Percentiles rank a stretch among this genome's conserved stretches.
Evolutionary conservation across 2,888 invertebrate species (phyloP).

Genomic region (Drosophila conformis): DNA sequence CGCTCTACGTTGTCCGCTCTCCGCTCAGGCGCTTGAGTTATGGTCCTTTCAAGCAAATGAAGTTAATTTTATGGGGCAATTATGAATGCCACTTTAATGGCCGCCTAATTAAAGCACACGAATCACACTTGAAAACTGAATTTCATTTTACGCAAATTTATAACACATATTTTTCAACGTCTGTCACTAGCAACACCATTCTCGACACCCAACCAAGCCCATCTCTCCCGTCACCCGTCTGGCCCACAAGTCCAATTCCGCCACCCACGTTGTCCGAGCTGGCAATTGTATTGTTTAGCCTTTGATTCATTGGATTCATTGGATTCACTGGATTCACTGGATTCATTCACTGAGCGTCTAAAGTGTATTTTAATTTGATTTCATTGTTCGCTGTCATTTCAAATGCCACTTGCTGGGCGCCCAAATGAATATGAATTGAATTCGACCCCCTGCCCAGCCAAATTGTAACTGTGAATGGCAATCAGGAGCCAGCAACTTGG

Average conservation of each 20-base stretch:
- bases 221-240: not conserved
- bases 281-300: conserved; percentile 72
- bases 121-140: conserved; percentile 54
- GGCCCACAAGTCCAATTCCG: not conserved
- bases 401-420: conserved; percentile 55
- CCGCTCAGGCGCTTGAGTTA: conserved; percentile 4
- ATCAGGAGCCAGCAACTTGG: conserved; percentile 6
- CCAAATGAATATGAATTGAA: conserved; percentile 78
- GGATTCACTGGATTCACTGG: conserved; percentile 49
- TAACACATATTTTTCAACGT: conserved; percentile 32
- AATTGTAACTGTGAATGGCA: conserved; percentile 1
- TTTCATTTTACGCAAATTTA: conserved; percentile 51
- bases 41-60: conserved; percentile 38
- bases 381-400: conserved; percentile 74
- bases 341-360: conserved; percentile 61
- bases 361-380: conserved; percentile 81
- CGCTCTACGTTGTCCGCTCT: not conserved
- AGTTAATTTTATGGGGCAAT: conserved; percentile 65
- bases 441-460: conserved; percentile 4
- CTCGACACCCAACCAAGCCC: not conserved
- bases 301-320: conserved; percentile 64
- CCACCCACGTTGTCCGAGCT: conserved; percentile 32
- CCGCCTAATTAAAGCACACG: conserved; percentile 54
- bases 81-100: conserved; percentile 58
- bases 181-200: conserved; percentile 10